phyloP scores from a whole-genome alignment of 2,888 invertebrate genomes.

The Osmoderma eremita region DNA sequence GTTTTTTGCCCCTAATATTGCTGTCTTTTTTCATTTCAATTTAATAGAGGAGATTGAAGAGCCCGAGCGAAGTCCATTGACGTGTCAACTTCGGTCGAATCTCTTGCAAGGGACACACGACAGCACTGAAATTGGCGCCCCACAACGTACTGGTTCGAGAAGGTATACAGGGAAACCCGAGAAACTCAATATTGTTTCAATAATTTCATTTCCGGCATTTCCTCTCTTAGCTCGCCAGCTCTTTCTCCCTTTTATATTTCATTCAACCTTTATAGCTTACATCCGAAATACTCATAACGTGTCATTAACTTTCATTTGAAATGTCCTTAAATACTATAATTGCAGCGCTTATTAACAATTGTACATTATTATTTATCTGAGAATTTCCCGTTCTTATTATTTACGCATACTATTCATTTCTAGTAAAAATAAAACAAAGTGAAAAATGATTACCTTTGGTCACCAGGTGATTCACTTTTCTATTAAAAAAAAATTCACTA shows the following conservation, averaged over 20 bases:
- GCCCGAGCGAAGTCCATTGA: slow-evolving; percentile 7
- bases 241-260: slow-evolving; percentile 27
- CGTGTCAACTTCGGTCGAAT: slow-evolving; percentile 15
- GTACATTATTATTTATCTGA: too few species aligned
- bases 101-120: not conserved
- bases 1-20: slow-evolving; percentile 5
- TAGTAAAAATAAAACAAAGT: too few species aligned
- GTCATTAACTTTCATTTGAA: not conserved
- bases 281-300: slow-evolving; percentile 18
- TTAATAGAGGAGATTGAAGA: slow-evolving; percentile 24
- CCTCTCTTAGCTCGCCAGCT: slow-evolving; percentile 41
- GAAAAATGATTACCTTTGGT: too few species aligned
- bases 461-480: too few species aligned
- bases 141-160: slow-evolving; percentile 1
- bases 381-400: too few species aligned
- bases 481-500: too few species aligned
- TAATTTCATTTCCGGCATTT: slow-evolving; percentile 58
- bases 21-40: slow-evolving; percentile 27
- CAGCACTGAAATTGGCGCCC: slow-evolving; percentile 4
- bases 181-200: slow-evolving; percentile 57
- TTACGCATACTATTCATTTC: too few species aligned
- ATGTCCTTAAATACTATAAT: slow-evolving; percentile 8
- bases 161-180: slow-evolving; percentile 17
- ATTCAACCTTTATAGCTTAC: slow-evolving; percentile 17
- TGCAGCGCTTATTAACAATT: not conserved